Conservation (phyloP, 2,113 vertebrate genomes). For the Heliornis fulica region DNA sequence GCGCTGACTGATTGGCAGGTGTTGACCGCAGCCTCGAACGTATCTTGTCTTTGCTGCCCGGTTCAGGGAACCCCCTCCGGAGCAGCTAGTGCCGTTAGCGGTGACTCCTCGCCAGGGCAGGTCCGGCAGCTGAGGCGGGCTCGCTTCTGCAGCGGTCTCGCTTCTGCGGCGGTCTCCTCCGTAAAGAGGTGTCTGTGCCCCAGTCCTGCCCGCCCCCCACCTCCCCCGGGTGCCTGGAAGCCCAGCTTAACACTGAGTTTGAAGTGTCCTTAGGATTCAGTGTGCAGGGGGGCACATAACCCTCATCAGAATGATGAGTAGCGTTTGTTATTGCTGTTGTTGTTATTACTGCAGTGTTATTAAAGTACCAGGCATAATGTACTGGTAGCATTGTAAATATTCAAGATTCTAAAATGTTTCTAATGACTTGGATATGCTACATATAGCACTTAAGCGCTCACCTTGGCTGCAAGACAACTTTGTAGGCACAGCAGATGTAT, state of each 20-base stretch:
- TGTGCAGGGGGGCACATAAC: neutral
- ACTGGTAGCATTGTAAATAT: neutral
- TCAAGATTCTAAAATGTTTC: neutral
- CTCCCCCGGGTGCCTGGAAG: too few relatives aligned
- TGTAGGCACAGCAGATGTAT: neutral
- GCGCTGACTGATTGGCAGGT: accelerated
- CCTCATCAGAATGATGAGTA: neutral
- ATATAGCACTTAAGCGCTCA: neutral
- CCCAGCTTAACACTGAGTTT: too few relatives aligned
- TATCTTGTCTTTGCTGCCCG: neutral
- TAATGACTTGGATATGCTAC: neutral
- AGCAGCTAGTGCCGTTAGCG: neutral
- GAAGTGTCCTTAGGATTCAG: neutral
- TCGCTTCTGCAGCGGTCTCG: too few relatives aligned
- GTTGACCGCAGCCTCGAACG: accelerated
- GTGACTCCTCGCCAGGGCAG: neutral
- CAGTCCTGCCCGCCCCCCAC: too few relatives aligned
- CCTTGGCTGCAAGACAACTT: neutral
- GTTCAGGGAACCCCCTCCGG: accelerated
- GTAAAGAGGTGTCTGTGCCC: neutral
- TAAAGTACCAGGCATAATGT: neutral
- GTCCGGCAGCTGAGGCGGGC: accelerated
- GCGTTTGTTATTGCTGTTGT: neutral
- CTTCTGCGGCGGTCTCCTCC: accelerated
- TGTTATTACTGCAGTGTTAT: too few relatives aligned